Evolutionary conservation across 2,797 vertebrate species (phyloP), one percentile per base, ranked within the genome.

Genomic region (Lycodopsis pacificus): DNA sequence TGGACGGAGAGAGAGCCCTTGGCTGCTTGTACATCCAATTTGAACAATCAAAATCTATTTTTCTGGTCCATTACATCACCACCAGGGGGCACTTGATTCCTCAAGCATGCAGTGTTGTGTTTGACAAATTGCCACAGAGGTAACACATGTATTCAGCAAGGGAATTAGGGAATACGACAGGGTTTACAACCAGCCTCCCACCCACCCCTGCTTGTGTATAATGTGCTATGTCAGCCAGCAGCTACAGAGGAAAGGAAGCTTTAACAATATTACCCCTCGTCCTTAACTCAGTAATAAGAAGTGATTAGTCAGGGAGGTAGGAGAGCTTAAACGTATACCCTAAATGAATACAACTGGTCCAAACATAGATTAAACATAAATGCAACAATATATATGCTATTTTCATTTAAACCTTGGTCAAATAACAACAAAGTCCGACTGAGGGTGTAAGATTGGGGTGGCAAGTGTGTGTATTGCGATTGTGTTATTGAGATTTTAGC

Each of bases 81-180:
- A 95, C 95, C 94, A 95, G 94, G 93, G 94, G 95, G 95, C 94
- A 93, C 91, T 91, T 93, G 88, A 90, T 94, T 92, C 88, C 88
- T 92, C 92, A 91, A 92, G 92, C 93, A 87, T 86, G 86, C 82
- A 89, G 86, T 89, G 88, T 82, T 90, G 82, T 93, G 89, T 92
- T 92, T 92, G 92, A 93, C 91, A 94, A 92, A 93, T 94, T 92
- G 87, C 88, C 66, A 80, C 75, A 65, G 89, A 92, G 81, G 86
- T 90, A 90, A 91, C 80, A 88, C 86, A 58, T 91, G 92, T 91
- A 90, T 84, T 82, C 85, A 82, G 77, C 77, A 65, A 81, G 83
- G 88, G 85, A 89, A 94, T 90, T 83, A 88, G 81, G 70, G 83
- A 86, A 77, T 20, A 84, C 69, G 81, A 80, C 67, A 27, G 72